Evolutionary conservation across 2,113 vertebrate genomes (phyloP).

Genomic region (Semicossyphus pulcher): DNA sequence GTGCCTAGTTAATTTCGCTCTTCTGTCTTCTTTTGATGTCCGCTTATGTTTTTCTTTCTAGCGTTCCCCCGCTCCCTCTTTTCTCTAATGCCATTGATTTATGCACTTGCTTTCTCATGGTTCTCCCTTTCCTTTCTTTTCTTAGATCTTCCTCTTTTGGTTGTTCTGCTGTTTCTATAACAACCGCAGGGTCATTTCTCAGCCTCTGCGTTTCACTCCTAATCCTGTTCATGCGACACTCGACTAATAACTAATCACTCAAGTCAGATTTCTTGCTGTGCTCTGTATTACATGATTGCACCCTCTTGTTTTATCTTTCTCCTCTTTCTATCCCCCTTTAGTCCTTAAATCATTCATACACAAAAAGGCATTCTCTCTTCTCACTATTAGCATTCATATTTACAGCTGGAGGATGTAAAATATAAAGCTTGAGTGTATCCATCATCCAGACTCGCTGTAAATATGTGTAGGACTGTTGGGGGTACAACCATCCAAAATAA

Average conservation of each 20-base stretch:
- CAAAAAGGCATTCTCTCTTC: neutral
- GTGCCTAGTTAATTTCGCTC: slow-evolving; percentile 49
- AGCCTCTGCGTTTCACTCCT: slow-evolving; percentile 50
- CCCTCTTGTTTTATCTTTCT: neutral
- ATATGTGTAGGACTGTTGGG: neutral
- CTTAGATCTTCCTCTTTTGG: slow-evolving; percentile 43
- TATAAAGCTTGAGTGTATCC: neutral
- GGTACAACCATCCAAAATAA: neutral
- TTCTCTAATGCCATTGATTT: slow-evolving; percentile 73
- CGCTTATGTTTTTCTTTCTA: slow-evolving; percentile 43
- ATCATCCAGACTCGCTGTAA: neutral
- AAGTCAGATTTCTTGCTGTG: slow-evolving; percentile 19
- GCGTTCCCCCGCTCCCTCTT: slow-evolving; percentile 9
- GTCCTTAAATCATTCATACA: neutral
- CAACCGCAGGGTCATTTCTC: slow-evolving; percentile 68
- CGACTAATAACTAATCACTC: slow-evolving; percentile 6
- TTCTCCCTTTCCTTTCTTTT: slow-evolving; percentile 20
- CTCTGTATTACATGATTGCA: slow-evolving; percentile 22
- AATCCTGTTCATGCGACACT: slow-evolving; percentile 56
- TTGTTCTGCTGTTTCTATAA: slow-evolving; percentile 76
- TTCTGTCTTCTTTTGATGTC: slow-evolving; percentile 57
- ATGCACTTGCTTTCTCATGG: slow-evolving; percentile 59
- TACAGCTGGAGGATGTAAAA: neutral
- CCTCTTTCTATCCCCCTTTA: neutral
- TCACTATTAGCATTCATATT: neutral